A percentile compares a stretch with the other conserved stretches of the same genome.
phyloP scores from a whole-genome alignment of 2,797 vertebrate genomes.

The Distichodus sexfasciatus region DNA sequence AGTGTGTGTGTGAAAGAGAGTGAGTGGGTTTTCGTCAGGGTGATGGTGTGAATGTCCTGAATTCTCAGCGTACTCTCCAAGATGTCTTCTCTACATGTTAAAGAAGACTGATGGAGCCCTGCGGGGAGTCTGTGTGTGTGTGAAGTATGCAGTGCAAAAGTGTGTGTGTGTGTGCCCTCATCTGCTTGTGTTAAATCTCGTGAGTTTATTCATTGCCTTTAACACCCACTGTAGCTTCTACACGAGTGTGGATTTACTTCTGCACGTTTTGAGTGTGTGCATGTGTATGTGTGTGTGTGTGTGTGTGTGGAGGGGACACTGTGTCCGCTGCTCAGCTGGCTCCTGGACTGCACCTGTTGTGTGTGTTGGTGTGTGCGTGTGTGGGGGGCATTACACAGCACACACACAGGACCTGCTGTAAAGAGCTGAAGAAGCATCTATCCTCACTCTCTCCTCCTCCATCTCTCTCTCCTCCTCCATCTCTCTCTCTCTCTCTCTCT shows the following conservation, averaged over 20 bases:
- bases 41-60: conserved; percentile 4
- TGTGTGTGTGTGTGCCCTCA: conserved; percentile 9
- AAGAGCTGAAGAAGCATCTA: conserved; percentile 51
- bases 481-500: conserved; percentile 49
- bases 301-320: not conserved
- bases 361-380: conserved; percentile 46
- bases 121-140: conserved; percentile 17
- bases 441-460: conserved; percentile 51
- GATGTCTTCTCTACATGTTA: conserved; percentile 19
- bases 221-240: too few species aligned
- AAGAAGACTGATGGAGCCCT: conserved; percentile 29
- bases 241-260: not conserved
- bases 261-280: not conserved
- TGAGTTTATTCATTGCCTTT: conserved; percentile 3
- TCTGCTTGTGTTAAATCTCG: too few species aligned
- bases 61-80: not conserved
- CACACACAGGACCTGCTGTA: conserved; percentile 48
- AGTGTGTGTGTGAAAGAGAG: not conserved
- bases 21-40: not conserved
- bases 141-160: too few species aligned
- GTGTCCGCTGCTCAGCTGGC: conserved; percentile 22
- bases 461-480: conserved; percentile 40
- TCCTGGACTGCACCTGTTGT: conserved; percentile 57
- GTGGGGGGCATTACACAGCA: conserved; percentile 2
- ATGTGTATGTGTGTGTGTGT: not conserved